phyloP scores from a whole-genome alignment of 2,113 vertebrate species.

The Eretmochelys imbricata region DNA sequence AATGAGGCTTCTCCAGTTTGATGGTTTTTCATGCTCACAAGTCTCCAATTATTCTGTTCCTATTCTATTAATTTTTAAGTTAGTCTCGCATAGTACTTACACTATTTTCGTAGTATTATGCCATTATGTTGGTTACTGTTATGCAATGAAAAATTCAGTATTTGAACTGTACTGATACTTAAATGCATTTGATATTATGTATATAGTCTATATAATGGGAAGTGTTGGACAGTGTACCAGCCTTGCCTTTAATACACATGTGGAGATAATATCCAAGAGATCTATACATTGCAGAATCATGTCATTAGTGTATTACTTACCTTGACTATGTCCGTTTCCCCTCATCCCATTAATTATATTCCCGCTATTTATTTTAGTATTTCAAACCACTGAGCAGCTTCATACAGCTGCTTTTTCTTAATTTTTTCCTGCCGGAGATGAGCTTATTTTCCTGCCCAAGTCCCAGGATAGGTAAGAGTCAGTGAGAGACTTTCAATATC shows the following conservation, averaged over 20 bases:
- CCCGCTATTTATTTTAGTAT: neutral
- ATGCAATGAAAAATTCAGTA: neutral
- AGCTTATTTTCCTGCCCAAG: neutral
- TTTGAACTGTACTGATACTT: neutral
- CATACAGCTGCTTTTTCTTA: neutral
- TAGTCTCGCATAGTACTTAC: neutral
- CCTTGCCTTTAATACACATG: neutral
- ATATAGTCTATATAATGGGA: neutral
- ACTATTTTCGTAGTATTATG: neutral
- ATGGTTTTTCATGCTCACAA: neutral
- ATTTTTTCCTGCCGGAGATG: neutral
- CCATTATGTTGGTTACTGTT: neutral
- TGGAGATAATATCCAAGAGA: neutral
- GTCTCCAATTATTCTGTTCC: neutral
- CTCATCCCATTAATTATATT: neutral
- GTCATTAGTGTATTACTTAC: neutral
- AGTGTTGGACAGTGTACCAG: neutral
- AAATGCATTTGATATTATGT: neutral
- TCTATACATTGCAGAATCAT: neutral
- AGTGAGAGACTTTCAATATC: neutral
- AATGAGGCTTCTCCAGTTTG: neutral
- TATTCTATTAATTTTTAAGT: neutral
- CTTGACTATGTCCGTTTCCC: neutral
- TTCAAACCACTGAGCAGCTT: neutral
- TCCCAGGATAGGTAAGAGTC: neutral